Conservation (phyloP, 2,797 vertebrate genomes). For the Pseudochirops cupreus region DNA sequence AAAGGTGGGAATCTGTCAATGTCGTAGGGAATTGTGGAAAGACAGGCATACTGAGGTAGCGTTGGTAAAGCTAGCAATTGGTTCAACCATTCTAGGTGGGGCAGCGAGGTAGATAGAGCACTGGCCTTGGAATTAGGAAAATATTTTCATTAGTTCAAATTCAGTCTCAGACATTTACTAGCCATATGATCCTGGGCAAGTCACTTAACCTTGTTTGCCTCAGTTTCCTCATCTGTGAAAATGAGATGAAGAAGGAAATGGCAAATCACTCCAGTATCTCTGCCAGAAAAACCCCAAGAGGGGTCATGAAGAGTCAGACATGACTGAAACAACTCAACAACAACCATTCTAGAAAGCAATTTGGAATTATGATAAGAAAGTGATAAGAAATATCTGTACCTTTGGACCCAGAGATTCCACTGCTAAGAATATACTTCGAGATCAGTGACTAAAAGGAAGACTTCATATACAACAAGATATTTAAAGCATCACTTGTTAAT, state of each 20-base stretch:
- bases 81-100: not conserved
- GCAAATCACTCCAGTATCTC: not conserved
- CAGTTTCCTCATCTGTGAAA: not conserved
- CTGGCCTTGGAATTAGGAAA: not conserved
- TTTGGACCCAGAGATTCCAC: not conserved
- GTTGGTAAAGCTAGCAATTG: not conserved
- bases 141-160: not conserved
- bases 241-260: not conserved
- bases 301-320: not conserved
- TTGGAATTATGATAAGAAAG: not conserved
- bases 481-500: not conserved
- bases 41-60: not conserved
- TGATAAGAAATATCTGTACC: not conserved
- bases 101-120: not conserved
- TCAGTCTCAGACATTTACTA: not conserved
- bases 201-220: not conserved
- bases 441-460: not conserved
- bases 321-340: not conserved
- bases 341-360: not conserved
- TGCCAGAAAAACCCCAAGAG: not conserved
- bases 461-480: not conserved
- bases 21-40: not conserved
- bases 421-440: not conserved
- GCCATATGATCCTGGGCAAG: not conserved
- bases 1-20: not conserved